A percentile compares a stretch with the other conserved stretches of the same genome.
Evolutionary conservation across 2,888 invertebrate species (phyloP).

Genomic region (Troides helena): DNA sequence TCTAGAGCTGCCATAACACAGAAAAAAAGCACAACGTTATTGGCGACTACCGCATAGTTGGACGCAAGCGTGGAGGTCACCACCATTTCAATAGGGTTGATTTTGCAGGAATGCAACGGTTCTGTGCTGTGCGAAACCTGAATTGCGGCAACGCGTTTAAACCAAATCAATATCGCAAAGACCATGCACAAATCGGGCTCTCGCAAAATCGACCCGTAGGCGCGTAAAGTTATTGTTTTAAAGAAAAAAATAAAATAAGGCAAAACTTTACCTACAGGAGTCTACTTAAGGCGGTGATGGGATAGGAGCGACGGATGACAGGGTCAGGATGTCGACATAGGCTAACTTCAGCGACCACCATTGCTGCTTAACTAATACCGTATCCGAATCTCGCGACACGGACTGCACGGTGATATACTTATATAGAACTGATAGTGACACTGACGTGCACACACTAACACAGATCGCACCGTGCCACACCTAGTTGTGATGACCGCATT

Average conservation of each 20-base stretch:
- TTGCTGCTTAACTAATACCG: slow-evolving; percentile 11
- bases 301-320: slow-evolving; percentile 34
- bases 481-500: slow-evolving; percentile 75
- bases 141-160: not conserved
- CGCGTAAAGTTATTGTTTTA: slow-evolving; percentile 40
- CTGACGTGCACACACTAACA: slow-evolving; percentile 52
- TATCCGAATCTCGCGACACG: slow-evolving; percentile 21
- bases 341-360: slow-evolving; percentile 71
- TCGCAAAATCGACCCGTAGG: slow-evolving; percentile 59
- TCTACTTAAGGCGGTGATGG: slow-evolving; percentile 41
- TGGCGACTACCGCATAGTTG: slow-evolving; percentile 33
- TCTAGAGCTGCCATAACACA: slow-evolving; percentile 79
- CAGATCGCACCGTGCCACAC: slow-evolving; percentile 70
- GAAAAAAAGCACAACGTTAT: slow-evolving; percentile 68
- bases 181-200: slow-evolving; percentile 71
- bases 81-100: slow-evolving; percentile 81
- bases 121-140: slow-evolving; percentile 41
- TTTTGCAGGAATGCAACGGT: slow-evolving; percentile 61
- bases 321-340: slow-evolving; percentile 55
- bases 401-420: slow-evolving; percentile 17
- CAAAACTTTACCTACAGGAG: slow-evolving; percentile 51
- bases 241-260: slow-evolving; percentile 45
- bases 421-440: slow-evolving; percentile 42
- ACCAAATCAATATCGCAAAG: slow-evolving; percentile 47
- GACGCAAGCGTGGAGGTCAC: slow-evolving; percentile 48